Evolutionary conservation across 2,113 vertebrate genomes (phyloP), one percentile per base, ranked within the genome.

Genomic region (Nibea coibor): DNA sequence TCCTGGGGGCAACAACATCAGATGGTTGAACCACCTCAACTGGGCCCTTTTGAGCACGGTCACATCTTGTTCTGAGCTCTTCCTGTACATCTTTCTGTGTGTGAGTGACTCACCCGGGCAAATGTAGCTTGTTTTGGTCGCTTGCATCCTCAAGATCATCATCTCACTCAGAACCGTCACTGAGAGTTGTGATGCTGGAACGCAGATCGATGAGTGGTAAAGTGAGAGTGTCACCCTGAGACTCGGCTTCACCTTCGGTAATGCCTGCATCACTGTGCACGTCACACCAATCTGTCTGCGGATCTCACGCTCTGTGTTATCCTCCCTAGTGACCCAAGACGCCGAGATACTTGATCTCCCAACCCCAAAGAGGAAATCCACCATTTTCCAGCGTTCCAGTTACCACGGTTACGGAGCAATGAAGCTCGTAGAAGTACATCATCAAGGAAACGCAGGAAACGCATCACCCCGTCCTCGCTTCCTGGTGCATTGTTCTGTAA

Each of bases 1-100:
- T 78, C 35, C 54, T 0, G 1, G 56, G 56, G 35, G 56, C 56
- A 72, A 11, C 70, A 50, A 64, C 53, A 68, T 81, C 26, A 22
- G 51, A 79, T 69, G 74, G 64, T 19, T 57, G 16, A 63, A 43
- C 3, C 58, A 42, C 28, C 57, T 70, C 54, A 20, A 19, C 67
- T 24, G 68, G 39, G n/a, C 73, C 14, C 19, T 5, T 56, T 75
- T 22, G 20, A 45, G 4, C 64, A 69, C 47, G 75, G 70, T 10
- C 64, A 35, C 57, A 28, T 0, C 7, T 15, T 22, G 22, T 7
- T 72, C 16, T 48, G 64, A 68, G 15, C 51, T 42, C n/a, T 15
- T 11, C 69, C 24, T 69, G 68, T 19, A 31, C 28, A 48, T 54
- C 56, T 48, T 28, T 22, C 43, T 35, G 39, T 20, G 9, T 31